These are phyloP conservation scores for Pollimyrus isidori DNA, from an alignment of 2,113 vertebrate species.

Conservation along the genomic window DNA sequence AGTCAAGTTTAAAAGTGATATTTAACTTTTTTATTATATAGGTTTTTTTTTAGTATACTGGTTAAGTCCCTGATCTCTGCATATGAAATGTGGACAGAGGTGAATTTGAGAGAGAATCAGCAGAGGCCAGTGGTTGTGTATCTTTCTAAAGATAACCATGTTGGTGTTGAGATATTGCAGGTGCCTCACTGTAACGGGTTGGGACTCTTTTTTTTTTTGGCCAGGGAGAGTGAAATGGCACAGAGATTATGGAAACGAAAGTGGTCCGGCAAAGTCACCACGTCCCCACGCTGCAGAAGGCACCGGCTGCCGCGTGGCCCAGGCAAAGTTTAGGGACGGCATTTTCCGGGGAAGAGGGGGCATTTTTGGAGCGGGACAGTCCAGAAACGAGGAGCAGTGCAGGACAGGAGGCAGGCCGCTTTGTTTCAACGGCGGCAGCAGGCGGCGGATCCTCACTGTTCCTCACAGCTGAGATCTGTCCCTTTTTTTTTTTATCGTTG, in stretches of 20 bases:
- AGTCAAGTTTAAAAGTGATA: constrained; percentile 12
- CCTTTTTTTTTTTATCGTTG: too few species aligned
- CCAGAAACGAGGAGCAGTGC: not conserved
- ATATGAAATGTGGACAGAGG: not conserved
- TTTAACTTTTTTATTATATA: not conserved
- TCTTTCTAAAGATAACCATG: not conserved
- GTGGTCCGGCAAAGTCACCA: not conserved
- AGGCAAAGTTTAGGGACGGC: not conserved
- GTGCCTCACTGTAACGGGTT: not conserved
- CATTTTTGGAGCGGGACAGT: not conserved
- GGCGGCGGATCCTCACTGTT: not conserved
- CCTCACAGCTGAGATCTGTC: not conserved
- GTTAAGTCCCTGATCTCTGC: not conserved
- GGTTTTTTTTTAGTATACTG: too few species aligned
- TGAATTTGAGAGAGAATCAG: not conserved
- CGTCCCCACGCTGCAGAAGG: not conserved
- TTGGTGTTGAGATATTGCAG: not conserved
- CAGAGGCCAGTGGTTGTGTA: not conserved
- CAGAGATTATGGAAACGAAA: not conserved
- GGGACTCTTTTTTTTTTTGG: not conserved
- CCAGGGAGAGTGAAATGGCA: not conserved
- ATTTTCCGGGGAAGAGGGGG: not conserved
- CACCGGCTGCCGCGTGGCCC: not conserved
- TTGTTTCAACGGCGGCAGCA: not conserved
- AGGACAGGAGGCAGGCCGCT: constrained; percentile 35